A percentile compares a stretch with the other conserved stretches of the same genome.
Evolutionary conservation across 1,140 invertebrate genomes (phyloP).

Genomic region (Adelges cooleyi): DNA sequence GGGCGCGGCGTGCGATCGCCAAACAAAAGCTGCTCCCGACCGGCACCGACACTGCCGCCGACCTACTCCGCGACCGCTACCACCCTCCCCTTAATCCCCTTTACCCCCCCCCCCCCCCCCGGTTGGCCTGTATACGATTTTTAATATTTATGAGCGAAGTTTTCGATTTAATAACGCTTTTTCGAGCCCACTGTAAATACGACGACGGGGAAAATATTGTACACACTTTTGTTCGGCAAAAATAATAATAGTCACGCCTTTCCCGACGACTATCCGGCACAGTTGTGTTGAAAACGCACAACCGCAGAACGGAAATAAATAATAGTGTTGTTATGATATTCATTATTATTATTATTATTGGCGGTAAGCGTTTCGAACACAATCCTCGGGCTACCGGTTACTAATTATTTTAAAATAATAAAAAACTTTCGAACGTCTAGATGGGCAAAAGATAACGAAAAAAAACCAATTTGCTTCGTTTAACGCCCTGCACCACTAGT

Average conservation of each 20-base stretch:
- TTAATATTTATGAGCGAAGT: slow-evolving; percentile 27
- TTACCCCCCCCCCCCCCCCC: not conserved
- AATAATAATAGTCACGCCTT: slow-evolving; percentile 1
- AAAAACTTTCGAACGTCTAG: too few relatives aligned
- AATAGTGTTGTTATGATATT: too few relatives aligned
- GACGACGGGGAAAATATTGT: slow-evolving; percentile 16
- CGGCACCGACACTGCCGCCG: not conserved
- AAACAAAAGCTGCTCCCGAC: slow-evolving; percentile 6
- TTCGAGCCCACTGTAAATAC: slow-evolving; percentile 1
- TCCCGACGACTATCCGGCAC: too few relatives aligned
- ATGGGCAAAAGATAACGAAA: too few relatives aligned
- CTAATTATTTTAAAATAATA: too few relatives aligned
- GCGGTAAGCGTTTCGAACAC: too few relatives aligned
- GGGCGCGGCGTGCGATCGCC: not conserved
- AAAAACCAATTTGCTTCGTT: too few relatives aligned
- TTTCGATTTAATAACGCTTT: slow-evolving; percentile 27
- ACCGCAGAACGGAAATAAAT: too few relatives aligned
- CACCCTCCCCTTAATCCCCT: not conserved
- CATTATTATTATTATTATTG: too few relatives aligned
- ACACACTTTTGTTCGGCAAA: not conserved
- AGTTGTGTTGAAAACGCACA: too few relatives aligned
- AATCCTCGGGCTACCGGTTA: too few relatives aligned
- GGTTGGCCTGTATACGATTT: slow-evolving; percentile 18
- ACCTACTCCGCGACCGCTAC: not conserved
- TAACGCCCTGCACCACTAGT: too few relatives aligned